Base-by-base conservation (phyloP, 2,113 vertebrate genomes). In the Lontra canadensis region DNA sequence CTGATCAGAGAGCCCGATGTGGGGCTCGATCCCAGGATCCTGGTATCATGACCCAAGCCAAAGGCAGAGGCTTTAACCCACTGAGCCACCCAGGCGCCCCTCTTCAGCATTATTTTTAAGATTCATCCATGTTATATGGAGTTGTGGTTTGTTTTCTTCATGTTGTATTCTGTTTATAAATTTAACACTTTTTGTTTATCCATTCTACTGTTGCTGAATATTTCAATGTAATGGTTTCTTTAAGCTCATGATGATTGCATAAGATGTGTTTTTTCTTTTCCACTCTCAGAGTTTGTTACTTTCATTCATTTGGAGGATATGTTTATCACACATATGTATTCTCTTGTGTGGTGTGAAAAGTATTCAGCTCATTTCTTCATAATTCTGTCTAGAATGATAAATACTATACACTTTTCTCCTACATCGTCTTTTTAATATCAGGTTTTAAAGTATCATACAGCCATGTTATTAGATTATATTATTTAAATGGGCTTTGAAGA, bases 241-340 rank as follows among this genome's bases (percentile, higher is more conserved):
- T 93, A 89, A 67, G 14, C 63, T 34, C 31, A 34, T 15, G 63
- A 34, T 34, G 25, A 49, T 25, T 92, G 39, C 21, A 71, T 95
- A 59, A 83, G 92, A 42, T 88, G 4, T 31, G 26, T 88, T 39
- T 26, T 95, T 98, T 42, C 69, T 92, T 96, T 97, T 74, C 23
- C 4, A 29, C 57, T 90, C 65, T 86, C 20, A 76, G 39, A 39
- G 9, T 34, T 47, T 44, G 11, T 14, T 69, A 71, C 21, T 90
- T 49, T 81, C 52, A 69, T 61, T 89, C 20, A 61, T 71, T 86
- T 71, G 73, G 73, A 81, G 36, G 20, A 39, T 63, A 25, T 65
- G 10, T 76, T 67, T 78, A 47, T n/a, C 26, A 49, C n/a, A 73
- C 23, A 29, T 55, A 74, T 4, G 17, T 91, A 7, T 36, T 86